Conservation (phyloP, 2,888 invertebrate species). For the Pyrocoelia pectoralis region DNA sequence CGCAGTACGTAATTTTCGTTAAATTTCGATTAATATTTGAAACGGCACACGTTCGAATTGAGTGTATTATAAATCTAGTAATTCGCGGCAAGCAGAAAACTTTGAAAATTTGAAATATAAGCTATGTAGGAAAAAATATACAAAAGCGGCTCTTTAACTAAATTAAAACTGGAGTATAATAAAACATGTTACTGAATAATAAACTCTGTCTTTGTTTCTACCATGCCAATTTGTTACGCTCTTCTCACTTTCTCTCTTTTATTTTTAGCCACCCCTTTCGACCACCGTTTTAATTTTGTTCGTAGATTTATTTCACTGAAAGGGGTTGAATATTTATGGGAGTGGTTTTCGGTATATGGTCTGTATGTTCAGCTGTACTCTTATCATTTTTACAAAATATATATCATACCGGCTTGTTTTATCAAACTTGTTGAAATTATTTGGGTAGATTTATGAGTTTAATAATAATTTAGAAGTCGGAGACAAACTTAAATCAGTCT, state of each 20-base stretch:
- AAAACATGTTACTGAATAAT: conserved; percentile 47
- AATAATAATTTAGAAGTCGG: conserved; percentile 17
- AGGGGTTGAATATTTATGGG: conserved; percentile 51
- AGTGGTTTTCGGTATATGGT: conserved; percentile 39
- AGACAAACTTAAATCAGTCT: conserved; percentile 9
- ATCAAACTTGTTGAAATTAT: conserved; percentile 22
- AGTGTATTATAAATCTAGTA: conserved; percentile 22
- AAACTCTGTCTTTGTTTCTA: conserved; percentile 42
- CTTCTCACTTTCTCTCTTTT: conserved; percentile 42
- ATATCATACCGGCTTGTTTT: conserved; percentile 19
- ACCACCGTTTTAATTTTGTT: conserved; percentile 52
- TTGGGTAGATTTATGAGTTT: conserved; percentile 24
- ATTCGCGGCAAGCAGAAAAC: conserved; percentile 21
- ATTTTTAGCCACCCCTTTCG: conserved; percentile 49
- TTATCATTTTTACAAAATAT: conserved; percentile 32
- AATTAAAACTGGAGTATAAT: conserved; percentile 44
- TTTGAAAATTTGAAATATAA: conserved; percentile 33
- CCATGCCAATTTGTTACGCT: conserved; percentile 42
- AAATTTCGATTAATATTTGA: conserved; percentile 32
- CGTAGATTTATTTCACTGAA: conserved; percentile 52
- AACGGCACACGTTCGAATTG: conserved; percentile 12
- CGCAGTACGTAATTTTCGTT: conserved; percentile 27
- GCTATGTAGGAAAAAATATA: conserved; percentile 37
- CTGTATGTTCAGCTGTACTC: conserved; percentile 20
- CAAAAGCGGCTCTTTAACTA: conserved; percentile 37